phyloP scores from a whole-genome alignment of 2,888 invertebrate species.

The Drosophila diplacantha region DNA sequence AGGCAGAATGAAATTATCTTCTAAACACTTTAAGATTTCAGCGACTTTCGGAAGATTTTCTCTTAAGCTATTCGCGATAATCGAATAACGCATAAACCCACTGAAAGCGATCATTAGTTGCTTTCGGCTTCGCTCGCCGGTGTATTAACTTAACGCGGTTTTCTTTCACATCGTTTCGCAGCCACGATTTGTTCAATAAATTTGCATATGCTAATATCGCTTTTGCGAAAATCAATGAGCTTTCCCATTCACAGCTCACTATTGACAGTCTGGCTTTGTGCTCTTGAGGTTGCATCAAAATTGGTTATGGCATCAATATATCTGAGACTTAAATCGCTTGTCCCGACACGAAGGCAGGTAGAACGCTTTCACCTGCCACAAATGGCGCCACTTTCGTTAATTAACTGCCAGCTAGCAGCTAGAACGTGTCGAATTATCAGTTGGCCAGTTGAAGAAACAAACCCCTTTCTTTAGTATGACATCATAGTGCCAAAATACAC shows the following conservation, averaged over 20 bases:
- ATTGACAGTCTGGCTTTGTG: conserved; percentile 22
- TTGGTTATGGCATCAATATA: conserved; percentile 31
- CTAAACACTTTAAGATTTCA: neutral
- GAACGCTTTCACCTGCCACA: conserved; percentile 40
- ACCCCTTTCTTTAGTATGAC: conserved; percentile 51
- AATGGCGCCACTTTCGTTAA: conserved; percentile 27
- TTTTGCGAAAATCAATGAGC: conserved; percentile 39
- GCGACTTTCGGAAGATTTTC: neutral
- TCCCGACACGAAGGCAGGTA: conserved; percentile 4
- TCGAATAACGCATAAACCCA: conserved; percentile 19
- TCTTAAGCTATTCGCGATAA: neutral
- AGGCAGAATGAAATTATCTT: neutral
- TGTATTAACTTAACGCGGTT: conserved; percentile 22
- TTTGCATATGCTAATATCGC: conserved; percentile 64
- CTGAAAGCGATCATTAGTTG: conserved; percentile 26
- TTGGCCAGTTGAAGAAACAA: conserved; percentile 12
- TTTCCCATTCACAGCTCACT: conserved; percentile 28
- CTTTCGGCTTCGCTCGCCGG: conserved; percentile 18
- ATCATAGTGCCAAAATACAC: conserved; percentile 56
- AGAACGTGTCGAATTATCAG: conserved; percentile 40
- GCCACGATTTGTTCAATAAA: conserved; percentile 61
- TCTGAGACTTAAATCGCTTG: conserved; percentile 7
- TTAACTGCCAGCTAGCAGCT: conserved; percentile 11
- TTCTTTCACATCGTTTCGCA: conserved; percentile 46
- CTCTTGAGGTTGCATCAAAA: conserved; percentile 28